Evolutionary conservation across 2,113 vertebrate genomes (phyloP).

Genomic region (Condylura cristata): DNA sequence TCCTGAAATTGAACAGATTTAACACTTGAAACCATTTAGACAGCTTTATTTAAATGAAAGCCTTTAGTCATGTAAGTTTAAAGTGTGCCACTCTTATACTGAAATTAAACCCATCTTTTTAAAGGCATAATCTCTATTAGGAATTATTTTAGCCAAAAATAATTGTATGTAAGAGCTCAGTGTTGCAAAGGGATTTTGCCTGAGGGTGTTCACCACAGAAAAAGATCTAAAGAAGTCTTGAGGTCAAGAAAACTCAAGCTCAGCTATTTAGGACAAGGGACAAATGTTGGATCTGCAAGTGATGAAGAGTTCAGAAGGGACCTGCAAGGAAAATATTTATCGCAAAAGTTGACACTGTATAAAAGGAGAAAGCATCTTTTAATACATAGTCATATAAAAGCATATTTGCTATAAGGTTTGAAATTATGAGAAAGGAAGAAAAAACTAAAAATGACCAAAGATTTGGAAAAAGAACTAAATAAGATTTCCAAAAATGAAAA

Average conservation of each 20-base stretch:
- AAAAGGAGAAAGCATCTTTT: neutral
- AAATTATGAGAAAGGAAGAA: neutral
- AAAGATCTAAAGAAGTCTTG: neutral
- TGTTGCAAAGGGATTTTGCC: neutral
- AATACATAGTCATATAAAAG: neutral
- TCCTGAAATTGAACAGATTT: neutral
- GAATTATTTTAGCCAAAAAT: neutral
- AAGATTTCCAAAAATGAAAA: neutral
- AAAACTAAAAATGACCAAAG: neutral
- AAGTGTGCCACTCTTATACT: neutral
- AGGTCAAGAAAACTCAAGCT: neutral
- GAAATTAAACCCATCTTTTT: neutral
- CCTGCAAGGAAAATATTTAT: neutral
- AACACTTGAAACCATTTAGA: neutral
- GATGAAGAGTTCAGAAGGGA: neutral
- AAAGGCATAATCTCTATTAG: neutral
- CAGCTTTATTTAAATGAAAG: neutral
- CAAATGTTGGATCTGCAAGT: neutral
- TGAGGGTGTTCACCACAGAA: neutral
- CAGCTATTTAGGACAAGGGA: no score
- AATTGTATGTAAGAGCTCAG: neutral
- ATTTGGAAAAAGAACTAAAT: neutral
- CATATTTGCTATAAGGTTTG: neutral
- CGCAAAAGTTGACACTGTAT: neutral
- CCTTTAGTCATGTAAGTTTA: neutral